phyloP scores from a whole-genome alignment of 1,140 invertebrate species.

The Sesamia nonagrioides region DNA sequence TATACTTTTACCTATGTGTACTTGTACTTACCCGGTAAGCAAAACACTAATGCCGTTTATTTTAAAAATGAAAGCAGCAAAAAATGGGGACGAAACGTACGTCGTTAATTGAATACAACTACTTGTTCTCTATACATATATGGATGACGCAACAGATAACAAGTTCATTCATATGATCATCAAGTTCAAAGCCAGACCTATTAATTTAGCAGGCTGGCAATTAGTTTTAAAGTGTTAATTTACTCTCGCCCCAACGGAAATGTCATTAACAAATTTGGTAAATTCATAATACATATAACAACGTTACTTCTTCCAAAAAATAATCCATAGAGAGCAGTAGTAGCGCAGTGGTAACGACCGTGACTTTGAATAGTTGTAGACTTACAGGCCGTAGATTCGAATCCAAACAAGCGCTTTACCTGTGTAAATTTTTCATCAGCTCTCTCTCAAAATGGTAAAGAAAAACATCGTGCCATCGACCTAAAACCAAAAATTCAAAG shows the following conservation, averaged over 20 bases:
- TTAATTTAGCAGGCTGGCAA: conserved; percentile 12
- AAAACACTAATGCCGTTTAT: background rate
- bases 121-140: background rate
- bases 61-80: background rate
- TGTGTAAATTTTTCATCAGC: too few species aligned
- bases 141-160: background rate
- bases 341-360: too few species aligned
- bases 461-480: too few species aligned
- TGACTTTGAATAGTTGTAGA: too few species aligned
- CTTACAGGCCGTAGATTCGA: too few species aligned
- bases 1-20: too few species aligned
- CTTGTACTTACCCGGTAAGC: background rate
- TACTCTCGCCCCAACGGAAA: background rate
- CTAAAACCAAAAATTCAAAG: too few species aligned
- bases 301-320: too few species aligned
- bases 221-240: conserved; percentile 24
- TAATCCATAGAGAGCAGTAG: too few species aligned
- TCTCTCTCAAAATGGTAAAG: too few species aligned
- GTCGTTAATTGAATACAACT: background rate
- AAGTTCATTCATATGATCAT: background rate
- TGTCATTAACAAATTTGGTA: background rate
- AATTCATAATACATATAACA: background rate
- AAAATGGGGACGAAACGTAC: too few species aligned
- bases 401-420: too few species aligned
- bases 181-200: background rate